phyloP scores from a whole-genome alignment of 2,888 invertebrate genomes.

The Stegana nigrithorax region DNA sequence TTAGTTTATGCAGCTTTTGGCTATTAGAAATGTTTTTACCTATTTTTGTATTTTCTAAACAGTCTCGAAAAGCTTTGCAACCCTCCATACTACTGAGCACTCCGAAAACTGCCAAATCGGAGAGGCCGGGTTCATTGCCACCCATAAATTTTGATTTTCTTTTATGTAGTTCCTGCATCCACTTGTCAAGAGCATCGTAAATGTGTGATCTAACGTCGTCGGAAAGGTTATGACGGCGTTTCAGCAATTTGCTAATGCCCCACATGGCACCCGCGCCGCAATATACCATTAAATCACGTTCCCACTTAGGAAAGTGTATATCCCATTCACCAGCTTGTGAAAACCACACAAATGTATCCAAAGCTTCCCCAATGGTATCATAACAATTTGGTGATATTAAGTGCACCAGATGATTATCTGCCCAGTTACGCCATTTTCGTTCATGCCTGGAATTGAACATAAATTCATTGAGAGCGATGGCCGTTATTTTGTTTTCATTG shows the following conservation, averaged over 20 bases:
- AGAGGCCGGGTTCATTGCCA: conserved; percentile 87
- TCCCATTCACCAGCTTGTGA: conserved; percentile 94
- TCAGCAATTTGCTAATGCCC: conserved; percentile 87
- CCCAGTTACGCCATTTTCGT: conserved; percentile 96
- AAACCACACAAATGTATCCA: conserved; percentile 95
- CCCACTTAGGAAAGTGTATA: conserved; percentile 86
- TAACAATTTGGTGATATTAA: conserved; percentile 97
- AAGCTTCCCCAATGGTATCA: conserved; percentile 83
- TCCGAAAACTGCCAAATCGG: conserved; percentile 93
- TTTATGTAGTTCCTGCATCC: conserved; percentile 78
- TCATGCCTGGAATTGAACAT: conserved; percentile 78
- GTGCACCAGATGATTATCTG: conserved; percentile 90
- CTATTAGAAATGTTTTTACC: conserved; percentile 56
- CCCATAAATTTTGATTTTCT: conserved; percentile 85
- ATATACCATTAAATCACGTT: conserved; percentile 87
- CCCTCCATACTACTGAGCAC: conserved; percentile 94
- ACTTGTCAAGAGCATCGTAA: conserved; percentile 87
- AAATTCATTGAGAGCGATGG: not conserved
- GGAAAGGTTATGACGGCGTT: conserved; percentile 85
- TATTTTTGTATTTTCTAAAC: conserved; percentile 79
- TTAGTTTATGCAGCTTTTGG: too few relatives aligned
- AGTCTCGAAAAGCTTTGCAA: conserved; percentile 88
- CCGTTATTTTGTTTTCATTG: not conserved
- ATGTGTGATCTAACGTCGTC: conserved; percentile 90
- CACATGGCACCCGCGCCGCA: conserved; percentile 95